Conservation (phyloP, 2,888 invertebrate genomes). For the Melipona bicolor region DNA sequence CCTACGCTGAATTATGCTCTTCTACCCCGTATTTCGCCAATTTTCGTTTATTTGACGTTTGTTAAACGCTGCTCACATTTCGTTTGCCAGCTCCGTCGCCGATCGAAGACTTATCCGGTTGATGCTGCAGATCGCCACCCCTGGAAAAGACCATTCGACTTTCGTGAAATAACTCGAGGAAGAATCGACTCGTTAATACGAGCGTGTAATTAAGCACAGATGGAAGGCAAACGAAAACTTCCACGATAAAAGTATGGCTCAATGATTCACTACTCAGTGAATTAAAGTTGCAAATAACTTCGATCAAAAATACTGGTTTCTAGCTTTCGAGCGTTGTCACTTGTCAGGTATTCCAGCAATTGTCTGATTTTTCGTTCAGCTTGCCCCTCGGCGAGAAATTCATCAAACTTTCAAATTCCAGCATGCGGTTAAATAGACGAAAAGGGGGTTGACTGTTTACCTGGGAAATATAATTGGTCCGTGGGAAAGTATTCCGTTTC, state of each 20-base stretch:
- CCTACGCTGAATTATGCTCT: constrained; percentile 18
- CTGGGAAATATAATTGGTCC: constrained; percentile 38
- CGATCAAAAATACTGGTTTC: no score
- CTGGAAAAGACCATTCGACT: constrained; percentile 57
- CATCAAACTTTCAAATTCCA: not conserved
- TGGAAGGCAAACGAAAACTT: not conserved
- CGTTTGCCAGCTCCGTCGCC: constrained; percentile 55
- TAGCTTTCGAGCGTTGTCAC: no score
- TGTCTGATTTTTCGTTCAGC: not conserved
- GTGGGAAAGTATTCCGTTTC: constrained; percentile 22
- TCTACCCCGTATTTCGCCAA: constrained; percentile 10
- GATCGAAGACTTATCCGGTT: constrained; percentile 65
- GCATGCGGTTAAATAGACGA: fast-evolving
- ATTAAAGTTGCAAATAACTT: not conserved
- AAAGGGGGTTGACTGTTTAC: not conserved
- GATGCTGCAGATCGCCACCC: constrained; percentile 62
- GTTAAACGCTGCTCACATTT: constrained; percentile 56
- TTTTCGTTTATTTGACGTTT: constrained; percentile 51
- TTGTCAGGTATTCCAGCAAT: not conserved
- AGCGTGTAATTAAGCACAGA: no score
- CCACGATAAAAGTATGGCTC: not conserved
- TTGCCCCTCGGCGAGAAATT: not conserved
- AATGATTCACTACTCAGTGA: not conserved
- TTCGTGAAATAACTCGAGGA: not conserved
- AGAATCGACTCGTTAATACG: not conserved